These are phyloP conservation scores for Pitta sordida DNA, from an alignment of 2,113 vertebrate species.

Conservation along the genomic window DNA sequence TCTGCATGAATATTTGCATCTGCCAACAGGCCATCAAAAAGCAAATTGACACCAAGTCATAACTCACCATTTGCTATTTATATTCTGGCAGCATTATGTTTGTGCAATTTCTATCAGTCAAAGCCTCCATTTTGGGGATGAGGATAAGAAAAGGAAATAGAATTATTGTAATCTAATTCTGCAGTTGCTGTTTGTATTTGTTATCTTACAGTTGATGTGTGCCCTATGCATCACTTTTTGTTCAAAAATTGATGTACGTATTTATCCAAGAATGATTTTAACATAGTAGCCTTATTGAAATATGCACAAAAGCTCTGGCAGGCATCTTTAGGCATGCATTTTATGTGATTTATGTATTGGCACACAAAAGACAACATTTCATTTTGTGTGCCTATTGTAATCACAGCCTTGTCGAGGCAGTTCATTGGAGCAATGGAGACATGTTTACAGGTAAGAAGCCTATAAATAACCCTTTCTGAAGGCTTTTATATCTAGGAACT, in stretches of 20 bases:
- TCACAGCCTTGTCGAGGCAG: not conserved
- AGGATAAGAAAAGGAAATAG: not conserved
- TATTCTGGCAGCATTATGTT: not conserved
- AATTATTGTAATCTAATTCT: not conserved
- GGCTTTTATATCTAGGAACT: not conserved
- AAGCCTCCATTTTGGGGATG: not conserved
- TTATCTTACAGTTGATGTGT: not conserved
- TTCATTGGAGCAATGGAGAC: rapidly evolving
- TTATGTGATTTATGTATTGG: not conserved
- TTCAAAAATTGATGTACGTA: not conserved
- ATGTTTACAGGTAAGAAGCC: not conserved
- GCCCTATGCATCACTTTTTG: not conserved
- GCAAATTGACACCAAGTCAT: constrained; percentile 9
- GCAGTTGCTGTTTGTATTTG: not conserved
- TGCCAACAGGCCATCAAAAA: constrained; percentile 26
- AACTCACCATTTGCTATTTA: constrained; percentile 49
- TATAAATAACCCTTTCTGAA: not conserved
- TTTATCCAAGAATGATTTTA: constrained; percentile 3
- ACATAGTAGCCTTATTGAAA: not conserved
- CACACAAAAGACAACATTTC: not conserved
- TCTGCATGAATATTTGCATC: not conserved
- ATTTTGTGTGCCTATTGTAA: rapidly evolving
- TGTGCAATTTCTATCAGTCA: constrained; percentile 21
- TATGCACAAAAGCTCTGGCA: not conserved
- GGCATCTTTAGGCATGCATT: not conserved